Percentiles rank a stretch among this genome's conserved stretches.
Evolutionary conservation across 92 coral and sea anemone species (phyloP).

Genomic region (Palythoa grandis): DNA sequence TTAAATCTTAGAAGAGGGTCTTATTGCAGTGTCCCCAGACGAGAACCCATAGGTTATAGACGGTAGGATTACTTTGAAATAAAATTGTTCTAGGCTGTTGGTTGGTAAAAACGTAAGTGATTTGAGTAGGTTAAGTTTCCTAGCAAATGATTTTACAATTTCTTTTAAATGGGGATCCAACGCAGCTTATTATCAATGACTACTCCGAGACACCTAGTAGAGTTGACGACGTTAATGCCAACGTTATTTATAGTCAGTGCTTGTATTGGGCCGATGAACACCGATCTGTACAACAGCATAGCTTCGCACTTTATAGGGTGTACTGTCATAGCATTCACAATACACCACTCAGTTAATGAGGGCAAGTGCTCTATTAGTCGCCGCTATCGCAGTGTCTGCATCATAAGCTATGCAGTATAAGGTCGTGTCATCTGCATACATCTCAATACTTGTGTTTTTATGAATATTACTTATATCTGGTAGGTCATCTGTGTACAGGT

Average conservation of each 20-base stretch:
- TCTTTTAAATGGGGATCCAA: too few relatives aligned
- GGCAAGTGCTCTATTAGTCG: constrained; percentile 52
- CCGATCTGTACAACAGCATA: too few relatives aligned
- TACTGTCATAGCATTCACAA: constrained; percentile 42
- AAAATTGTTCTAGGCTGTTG: constrained; percentile 44
- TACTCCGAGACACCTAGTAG: too few relatives aligned
- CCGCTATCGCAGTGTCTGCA: constrained; percentile 47
- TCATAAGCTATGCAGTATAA: constrained; percentile 46
- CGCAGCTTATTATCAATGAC: too few relatives aligned
- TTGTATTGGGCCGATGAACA: too few relatives aligned
- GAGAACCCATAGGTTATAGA: too few relatives aligned
- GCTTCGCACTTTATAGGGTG: constrained; percentile 50
- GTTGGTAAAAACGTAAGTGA: constrained; percentile 31
- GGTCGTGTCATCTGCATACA: constrained; percentile 45
- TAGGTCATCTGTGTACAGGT: constrained; percentile 49
- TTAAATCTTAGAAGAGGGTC: too few relatives aligned
- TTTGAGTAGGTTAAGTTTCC: too few relatives aligned
- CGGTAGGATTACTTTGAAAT: constrained; percentile 60
- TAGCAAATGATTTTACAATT: too few relatives aligned
- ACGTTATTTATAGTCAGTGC: too few relatives aligned
- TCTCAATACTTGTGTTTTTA: constrained; percentile 31
- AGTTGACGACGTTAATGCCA: too few relatives aligned
- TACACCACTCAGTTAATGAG: constrained; percentile 48
- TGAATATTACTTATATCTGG: constrained; percentile 44
- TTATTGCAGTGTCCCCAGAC: too few relatives aligned